Conservation (phyloP, 2,113 vertebrate genomes). For the Tenebrosternarchus preto region DNA sequence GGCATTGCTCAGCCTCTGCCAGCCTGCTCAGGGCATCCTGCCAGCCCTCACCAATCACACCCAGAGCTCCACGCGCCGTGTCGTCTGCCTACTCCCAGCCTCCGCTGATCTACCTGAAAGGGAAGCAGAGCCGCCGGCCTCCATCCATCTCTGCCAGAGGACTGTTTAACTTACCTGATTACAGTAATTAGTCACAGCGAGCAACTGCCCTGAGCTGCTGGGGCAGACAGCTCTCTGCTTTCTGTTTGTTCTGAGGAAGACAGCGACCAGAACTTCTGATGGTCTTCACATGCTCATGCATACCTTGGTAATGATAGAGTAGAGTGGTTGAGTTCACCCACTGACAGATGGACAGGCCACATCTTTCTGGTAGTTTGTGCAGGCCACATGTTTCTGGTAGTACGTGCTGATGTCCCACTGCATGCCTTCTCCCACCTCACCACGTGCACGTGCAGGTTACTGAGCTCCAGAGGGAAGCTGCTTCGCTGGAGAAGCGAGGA, state of each 20-base stretch:
- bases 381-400: too few species aligned
- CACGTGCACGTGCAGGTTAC: too few species aligned
- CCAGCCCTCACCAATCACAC: conserved; percentile 58
- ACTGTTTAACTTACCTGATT: conserved; percentile 76
- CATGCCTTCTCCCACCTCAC: too few species aligned
- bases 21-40: neutral
- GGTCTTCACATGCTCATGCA: neutral
- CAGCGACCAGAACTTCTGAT: too few species aligned
- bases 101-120: conserved; percentile 65
- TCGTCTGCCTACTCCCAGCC: conserved; percentile 55
- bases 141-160: conserved; percentile 71
- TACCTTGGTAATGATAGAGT: conserved; percentile 37
- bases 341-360: neutral
- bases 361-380: too few species aligned
- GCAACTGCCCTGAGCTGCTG: conserved; percentile 36
- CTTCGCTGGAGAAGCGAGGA: conserved; percentile 60
- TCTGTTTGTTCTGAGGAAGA: conserved; percentile 49
- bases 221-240: conserved; percentile 48
- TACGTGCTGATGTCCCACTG: too few species aligned
- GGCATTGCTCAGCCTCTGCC: conserved; percentile 43
- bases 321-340: conserved; percentile 35
- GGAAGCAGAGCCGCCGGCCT: conserved; percentile 57
- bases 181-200: conserved; percentile 68
- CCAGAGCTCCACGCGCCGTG: conserved; percentile 46
- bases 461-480: conserved; percentile 65